Base-by-base conservation (phyloP, 2,797 vertebrate genomes). In the Passerculus sandwichensis region DNA sequence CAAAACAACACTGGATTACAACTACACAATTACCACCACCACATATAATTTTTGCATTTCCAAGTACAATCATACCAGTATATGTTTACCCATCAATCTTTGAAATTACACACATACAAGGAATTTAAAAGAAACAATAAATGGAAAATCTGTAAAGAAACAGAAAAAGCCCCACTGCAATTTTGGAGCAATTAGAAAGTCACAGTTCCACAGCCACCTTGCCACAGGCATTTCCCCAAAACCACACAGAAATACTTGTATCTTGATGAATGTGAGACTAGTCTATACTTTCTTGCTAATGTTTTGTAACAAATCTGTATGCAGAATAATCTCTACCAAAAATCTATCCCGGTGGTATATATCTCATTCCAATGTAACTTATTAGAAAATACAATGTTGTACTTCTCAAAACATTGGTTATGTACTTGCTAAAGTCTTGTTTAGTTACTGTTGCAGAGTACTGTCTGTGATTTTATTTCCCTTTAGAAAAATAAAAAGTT, bases 401-500 rank as follows among this genome's bases (percentile, higher is more conserved):
- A 65, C 26, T 87, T 81, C 40, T 40, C 26, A 85, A 89, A 91
- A 81, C 8, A 18, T 6, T 48, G 34, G 40, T 56, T 45, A 57
- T 0, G 1, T 32, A 40, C 69, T 81, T 54, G 44, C 36, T 77
- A 47, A 92, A 91, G 74, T 66, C 73, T 47, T 73, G 27, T 71
- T 81, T 29, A 51, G 27, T 60, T 86, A 80, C 64, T 73, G 54
- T 75, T 19, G 70, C n/a, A 86, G 38, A 91, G 61, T 69, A 59
- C 34, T 88, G 54, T 13, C 82, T 69, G 36, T 53, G 48, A 80
- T 93, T 94, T 76, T 72, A 78, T 75, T 94, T 64, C 64, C 51
- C 69, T 81, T 59, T 84, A 50, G 75, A 70, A 93, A 85, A 95
- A 79, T 23, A 50, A 65, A 84, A 96, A 93, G 67, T 85, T 50